Evolutionary conservation across 2,888 invertebrate species (phyloP).

Genomic region (Penaeus monodon): DNA sequence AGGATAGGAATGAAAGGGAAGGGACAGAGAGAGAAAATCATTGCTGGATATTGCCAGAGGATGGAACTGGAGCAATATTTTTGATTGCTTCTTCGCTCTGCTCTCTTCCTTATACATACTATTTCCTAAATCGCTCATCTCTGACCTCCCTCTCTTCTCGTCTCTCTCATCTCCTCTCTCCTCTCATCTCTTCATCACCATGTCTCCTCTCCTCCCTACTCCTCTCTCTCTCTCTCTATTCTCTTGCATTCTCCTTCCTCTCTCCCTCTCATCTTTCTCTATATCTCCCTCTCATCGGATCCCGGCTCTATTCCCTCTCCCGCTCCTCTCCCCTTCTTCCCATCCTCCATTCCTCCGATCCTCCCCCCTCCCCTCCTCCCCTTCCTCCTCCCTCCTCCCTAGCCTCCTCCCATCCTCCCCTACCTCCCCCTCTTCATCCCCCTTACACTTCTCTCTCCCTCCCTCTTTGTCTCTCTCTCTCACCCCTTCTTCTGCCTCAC

Average conservation of each 20-base stretch:
- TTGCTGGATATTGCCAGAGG: no score
- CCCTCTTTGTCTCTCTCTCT: not conserved
- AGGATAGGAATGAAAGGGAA: no score
- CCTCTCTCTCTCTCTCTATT: not conserved
- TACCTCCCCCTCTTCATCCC: not conserved
- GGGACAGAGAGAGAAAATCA: no score
- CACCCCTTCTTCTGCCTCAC: no score
- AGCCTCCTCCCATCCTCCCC: no score
- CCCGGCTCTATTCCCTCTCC: not conserved
- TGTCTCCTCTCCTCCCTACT: not conserved
- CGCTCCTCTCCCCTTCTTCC: not conserved
- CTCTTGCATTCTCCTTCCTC: no score
- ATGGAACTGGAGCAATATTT: no score
- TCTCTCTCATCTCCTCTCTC: not conserved
- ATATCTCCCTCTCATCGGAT: no score
- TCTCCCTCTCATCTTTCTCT: not conserved
- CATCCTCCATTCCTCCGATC: no score
- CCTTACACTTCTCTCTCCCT: not conserved
- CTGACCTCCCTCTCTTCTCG: not conserved
- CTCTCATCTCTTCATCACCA: not conserved
- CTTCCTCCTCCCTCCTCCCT: not conserved
- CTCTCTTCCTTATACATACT: no score
- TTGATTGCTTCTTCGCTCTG: not conserved
- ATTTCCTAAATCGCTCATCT: not conserved
- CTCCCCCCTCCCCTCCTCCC: not conserved